Percentiles rank a stretch among this genome's conserved stretches.
phyloP scores from a whole-genome alignment of 2,888 invertebrate species.

The Nemotelus nigrinus region DNA sequence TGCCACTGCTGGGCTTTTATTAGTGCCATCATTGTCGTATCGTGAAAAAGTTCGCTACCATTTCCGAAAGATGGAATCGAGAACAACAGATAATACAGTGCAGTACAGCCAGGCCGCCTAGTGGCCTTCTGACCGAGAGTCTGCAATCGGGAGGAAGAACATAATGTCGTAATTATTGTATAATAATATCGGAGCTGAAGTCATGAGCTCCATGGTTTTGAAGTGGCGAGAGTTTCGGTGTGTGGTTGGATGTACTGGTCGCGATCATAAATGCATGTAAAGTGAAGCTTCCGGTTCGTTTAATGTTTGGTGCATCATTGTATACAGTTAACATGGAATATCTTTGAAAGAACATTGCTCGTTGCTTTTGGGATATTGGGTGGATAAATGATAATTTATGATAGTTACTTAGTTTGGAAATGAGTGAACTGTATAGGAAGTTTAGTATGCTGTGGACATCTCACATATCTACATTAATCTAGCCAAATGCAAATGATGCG shows the following conservation, averaged over 20 bases:
- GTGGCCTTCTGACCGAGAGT: no score
- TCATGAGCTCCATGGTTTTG: not conserved
- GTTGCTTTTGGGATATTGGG: slow-evolving; percentile 11
- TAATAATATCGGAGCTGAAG: no score
- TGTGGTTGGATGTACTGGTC: not conserved
- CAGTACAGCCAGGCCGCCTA: not conserved
- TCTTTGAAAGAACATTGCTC: not conserved
- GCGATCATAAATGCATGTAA: not conserved
- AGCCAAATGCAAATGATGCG: no score
- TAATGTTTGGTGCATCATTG: not conserved
- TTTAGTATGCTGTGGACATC: no score
- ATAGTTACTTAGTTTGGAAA: not conserved
- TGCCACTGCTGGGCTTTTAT: no score
- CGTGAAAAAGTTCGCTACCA: not conserved
- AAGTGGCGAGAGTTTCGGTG: not conserved
- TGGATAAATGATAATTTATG: slow-evolving; percentile 29
- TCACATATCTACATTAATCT: no score
- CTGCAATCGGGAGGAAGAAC: no score
- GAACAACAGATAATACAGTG: not conserved
- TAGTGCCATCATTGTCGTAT: no score
- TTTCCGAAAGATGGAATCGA: not conserved
- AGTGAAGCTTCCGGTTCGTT: slow-evolving; percentile 15
- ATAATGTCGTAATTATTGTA: no score
- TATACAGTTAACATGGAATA: not conserved
- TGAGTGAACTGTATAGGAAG: no score